Percentiles rank a stretch among this genome's conserved stretches.
These are phyloP conservation scores for Crotophaga sulcirostris DNA, from an alignment of 2,113 vertebrate species.

Conservation along the genomic window DNA sequence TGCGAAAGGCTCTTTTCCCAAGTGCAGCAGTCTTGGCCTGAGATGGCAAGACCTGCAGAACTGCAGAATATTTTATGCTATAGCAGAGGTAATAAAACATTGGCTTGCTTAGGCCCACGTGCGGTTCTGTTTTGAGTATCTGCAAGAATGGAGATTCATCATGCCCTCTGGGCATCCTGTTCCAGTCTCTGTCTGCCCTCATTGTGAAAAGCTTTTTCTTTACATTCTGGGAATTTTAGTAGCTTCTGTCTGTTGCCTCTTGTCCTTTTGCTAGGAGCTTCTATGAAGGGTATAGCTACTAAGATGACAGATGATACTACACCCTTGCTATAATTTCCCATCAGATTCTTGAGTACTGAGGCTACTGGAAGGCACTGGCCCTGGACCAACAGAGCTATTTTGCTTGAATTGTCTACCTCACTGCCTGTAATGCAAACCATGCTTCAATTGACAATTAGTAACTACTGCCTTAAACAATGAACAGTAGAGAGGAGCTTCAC, in stretches of 20 bases:
- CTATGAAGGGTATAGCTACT: not conserved
- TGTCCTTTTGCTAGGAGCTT: not conserved
- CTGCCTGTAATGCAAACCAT: not conserved
- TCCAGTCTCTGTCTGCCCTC: not conserved
- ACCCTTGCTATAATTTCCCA: fast-evolving
- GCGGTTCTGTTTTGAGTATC: not conserved
- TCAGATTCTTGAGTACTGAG: not conserved
- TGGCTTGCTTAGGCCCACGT: not conserved
- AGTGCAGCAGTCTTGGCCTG: not conserved
- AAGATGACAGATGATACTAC: not conserved
- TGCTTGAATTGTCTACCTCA: not conserved
- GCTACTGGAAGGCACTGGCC: not conserved
- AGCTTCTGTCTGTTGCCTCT: not conserved
- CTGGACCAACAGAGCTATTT: not conserved
- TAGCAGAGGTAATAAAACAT: not conserved
- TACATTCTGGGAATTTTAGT: not conserved
- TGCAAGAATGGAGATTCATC: not conserved
- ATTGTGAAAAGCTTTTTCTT: not conserved
- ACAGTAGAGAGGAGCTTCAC: not conserved
- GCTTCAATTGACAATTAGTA: not conserved
- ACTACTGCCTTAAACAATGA: not conserved
- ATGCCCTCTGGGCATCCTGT: not conserved
- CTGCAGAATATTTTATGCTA: not conserved
- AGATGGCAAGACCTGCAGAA: fast-evolving
- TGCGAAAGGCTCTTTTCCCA: not conserved